A percentile compares a stretch with the other conserved stretches of the same genome.
Conservation (phyloP, 2,113 vertebrate genomes). For the Gymnogyps californianus region DNA sequence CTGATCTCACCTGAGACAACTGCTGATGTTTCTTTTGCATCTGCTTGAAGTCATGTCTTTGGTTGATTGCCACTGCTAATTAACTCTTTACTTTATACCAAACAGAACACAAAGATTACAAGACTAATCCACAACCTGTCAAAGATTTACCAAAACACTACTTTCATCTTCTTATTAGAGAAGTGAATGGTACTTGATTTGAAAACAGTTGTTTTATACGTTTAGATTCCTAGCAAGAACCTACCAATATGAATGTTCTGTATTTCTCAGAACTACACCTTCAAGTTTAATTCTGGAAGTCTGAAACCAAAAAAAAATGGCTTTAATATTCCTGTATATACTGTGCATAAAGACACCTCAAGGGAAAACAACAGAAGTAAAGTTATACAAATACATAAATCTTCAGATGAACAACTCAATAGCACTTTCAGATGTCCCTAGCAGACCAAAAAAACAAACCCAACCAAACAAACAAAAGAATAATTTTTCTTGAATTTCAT, state of each 20-base stretch:
- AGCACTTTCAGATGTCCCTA: neutral
- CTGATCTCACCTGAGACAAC: slow-evolving; percentile 46
- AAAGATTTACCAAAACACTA: neutral
- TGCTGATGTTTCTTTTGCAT: slow-evolving; percentile 14
- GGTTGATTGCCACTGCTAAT: slow-evolving; percentile 15
- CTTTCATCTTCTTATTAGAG: neutral
- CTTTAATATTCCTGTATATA: neutral
- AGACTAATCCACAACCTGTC: neutral
- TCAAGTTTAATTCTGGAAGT: neutral
- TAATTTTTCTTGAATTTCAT: neutral
- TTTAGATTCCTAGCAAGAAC: neutral
- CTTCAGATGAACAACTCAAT: neutral
- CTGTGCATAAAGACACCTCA: neutral
- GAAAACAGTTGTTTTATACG: neutral
- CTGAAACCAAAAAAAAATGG: neutral
- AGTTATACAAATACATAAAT: neutral
- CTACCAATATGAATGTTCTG: neutral
- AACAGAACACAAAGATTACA: neutral
- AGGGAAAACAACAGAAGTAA: neutral
- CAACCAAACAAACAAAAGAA: neutral
- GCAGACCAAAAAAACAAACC: neutral
- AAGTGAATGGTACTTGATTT: neutral
- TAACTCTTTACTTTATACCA: neutral
- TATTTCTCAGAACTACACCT: neutral
- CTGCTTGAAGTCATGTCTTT: neutral